phyloP scores from a whole-genome alignment of 2,113 vertebrate species.

The Nesogale talazaci region DNA sequence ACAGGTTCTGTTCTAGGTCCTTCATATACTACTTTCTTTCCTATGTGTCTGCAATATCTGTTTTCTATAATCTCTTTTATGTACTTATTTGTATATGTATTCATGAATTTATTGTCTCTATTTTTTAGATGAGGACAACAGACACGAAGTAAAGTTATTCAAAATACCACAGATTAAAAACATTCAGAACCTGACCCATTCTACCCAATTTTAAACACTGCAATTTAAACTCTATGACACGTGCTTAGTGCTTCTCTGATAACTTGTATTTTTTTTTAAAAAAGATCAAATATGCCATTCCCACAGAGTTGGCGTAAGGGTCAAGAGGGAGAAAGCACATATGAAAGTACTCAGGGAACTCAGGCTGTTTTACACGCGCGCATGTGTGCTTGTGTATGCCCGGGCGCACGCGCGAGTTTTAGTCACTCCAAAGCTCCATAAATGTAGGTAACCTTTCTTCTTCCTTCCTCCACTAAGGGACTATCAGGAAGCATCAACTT shows the following conservation, averaged over 20 bases:
- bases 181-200: accelerated
- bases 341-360: background rate
- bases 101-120: too few relatives aligned
- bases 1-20: accelerated
- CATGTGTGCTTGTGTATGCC: too few relatives aligned
- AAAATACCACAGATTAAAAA: background rate
- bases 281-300: accelerated
- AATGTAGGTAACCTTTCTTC: conserved; percentile 90
- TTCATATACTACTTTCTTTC: background rate
- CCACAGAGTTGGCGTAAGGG: background rate
- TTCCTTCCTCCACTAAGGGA: conserved; percentile 89
- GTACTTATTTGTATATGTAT: too few relatives aligned
- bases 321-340: accelerated
- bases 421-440: background rate
- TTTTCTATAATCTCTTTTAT: too few relatives aligned
- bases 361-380: background rate
- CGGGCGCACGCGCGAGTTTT: too few relatives aligned
- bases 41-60: background rate
- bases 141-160: background rate
- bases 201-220: background rate
- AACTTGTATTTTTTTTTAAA: too few relatives aligned
- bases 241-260: background rate
- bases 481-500: conserved; percentile 93
- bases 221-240: background rate
- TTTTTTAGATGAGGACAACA: background rate